These are phyloP conservation scores for Heliconius cydno DNA, from an alignment of 2,888 invertebrate genomes.

Conservation along the genomic window DNA sequence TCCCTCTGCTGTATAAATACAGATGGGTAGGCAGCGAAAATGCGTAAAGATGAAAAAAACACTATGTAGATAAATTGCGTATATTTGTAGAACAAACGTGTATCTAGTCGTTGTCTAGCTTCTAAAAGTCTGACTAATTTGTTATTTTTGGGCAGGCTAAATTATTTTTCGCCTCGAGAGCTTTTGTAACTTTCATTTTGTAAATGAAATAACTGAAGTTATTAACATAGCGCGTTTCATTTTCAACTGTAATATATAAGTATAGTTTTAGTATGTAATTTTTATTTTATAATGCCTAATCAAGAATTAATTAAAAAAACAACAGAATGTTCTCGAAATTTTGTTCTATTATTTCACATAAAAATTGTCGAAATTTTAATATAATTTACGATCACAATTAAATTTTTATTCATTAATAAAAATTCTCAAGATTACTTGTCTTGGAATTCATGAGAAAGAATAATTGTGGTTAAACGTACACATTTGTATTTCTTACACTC, in stretches of 20 bases:
- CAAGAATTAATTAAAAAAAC: background rate
- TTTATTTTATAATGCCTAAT: background rate
- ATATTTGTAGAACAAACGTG: background rate
- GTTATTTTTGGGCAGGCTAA: background rate
- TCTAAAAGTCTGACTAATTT: background rate
- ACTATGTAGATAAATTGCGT: background rate
- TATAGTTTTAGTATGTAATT: background rate
- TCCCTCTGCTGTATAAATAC: too few species aligned
- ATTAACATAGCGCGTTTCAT: background rate
- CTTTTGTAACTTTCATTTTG: background rate
- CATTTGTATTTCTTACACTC: constrained; percentile 29
- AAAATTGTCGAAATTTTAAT: background rate
- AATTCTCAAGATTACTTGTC: background rate
- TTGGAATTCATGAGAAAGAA: constrained; percentile 4
- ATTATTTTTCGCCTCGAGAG: background rate
- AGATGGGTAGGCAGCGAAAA: too few species aligned
- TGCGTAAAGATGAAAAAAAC: too few species aligned
- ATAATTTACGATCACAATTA: background rate
- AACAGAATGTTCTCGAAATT: too few species aligned
- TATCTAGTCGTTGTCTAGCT: background rate
- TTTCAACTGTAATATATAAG: background rate
- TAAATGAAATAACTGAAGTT: background rate
- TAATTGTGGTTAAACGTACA: background rate
- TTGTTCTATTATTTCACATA: background rate
- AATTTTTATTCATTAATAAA: background rate